Evolutionary conservation across 2,113 vertebrate species (phyloP).

Genomic region (Catagonus wagneri): DNA sequence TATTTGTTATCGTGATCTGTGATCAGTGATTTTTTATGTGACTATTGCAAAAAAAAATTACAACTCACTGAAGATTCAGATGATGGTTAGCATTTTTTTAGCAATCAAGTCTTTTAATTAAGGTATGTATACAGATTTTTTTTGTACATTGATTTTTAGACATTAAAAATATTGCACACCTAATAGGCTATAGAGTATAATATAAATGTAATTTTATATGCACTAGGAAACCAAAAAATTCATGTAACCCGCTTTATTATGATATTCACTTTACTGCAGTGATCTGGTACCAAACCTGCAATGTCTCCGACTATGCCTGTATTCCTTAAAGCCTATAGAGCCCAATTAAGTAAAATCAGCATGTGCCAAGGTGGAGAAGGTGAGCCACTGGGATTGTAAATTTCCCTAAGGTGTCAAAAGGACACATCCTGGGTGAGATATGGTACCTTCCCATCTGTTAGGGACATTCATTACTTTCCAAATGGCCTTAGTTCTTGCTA

Average conservation of each 20-base stretch:
- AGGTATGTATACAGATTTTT: neutral
- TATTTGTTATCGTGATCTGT: neutral
- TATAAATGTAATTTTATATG: neutral
- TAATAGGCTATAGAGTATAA: neutral
- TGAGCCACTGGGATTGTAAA: constrained; percentile 76
- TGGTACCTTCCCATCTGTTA: constrained; percentile 80
- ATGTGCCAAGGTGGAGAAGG: constrained; percentile 72
- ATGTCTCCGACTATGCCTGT: neutral
- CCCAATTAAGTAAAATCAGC: constrained; percentile 82
- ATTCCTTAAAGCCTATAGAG: constrained; percentile 46
- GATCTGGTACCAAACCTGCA: neutral
- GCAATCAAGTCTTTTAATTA: neutral
- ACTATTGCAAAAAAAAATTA: neutral
- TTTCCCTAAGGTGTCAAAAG: constrained; percentile 79
- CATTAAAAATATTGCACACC: neutral
- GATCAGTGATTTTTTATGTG: neutral
- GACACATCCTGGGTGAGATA: constrained; percentile 80
- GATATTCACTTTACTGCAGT: neutral
- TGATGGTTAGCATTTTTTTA: neutral
- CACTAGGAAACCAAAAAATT: neutral
- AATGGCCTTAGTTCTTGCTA: constrained; percentile 55
- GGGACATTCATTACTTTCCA: constrained; percentile 71
- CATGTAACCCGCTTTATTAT: neutral
- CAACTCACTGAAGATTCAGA: neutral
- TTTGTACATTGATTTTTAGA: neutral